Evolutionary conservation across 2,888 invertebrate genomes (phyloP).

Genomic region (Harpalus rubripes): DNA sequence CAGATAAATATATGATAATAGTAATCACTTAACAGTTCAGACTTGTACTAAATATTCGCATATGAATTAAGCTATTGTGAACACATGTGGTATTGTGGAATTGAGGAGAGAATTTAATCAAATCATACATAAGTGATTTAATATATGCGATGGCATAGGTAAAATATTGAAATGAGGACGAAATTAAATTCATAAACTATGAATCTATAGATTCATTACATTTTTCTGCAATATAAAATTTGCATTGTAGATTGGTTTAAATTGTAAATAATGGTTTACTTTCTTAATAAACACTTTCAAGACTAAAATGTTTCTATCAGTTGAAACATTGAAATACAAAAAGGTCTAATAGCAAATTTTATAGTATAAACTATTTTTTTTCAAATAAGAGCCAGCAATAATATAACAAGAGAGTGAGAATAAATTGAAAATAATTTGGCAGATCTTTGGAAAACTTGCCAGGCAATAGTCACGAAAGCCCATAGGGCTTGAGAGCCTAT

Average conservation of each 20-base stretch:
- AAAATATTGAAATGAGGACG: background rate
- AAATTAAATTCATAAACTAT: background rate
- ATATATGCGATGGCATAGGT: background rate
- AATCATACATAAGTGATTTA: background rate
- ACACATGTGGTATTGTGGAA: background rate
- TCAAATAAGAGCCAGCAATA: too few relatives aligned
- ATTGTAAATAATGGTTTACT: background rate
- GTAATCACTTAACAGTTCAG: background rate
- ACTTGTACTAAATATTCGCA: too few relatives aligned
- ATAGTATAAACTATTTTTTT: too few relatives aligned
- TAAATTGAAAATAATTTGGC: too few relatives aligned
- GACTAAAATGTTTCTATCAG: background rate
- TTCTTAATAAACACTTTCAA: too few relatives aligned
- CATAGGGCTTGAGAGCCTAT: too few relatives aligned
- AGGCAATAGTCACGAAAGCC: too few relatives aligned
- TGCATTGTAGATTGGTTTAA: background rate
- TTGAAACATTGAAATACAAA: too few relatives aligned
- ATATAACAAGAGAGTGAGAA: too few relatives aligned
- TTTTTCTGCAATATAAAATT: background rate
- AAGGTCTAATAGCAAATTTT: too few relatives aligned
- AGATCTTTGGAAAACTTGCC: too few relatives aligned
- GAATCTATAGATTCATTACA: background rate
- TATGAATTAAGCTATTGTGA: background rate
- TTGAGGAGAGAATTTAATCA: background rate
- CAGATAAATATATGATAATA: conserved; percentile 6